phyloP scores from a whole-genome alignment of 2,888 invertebrate genomes.

The Yponomeuta evonymella region DNA sequence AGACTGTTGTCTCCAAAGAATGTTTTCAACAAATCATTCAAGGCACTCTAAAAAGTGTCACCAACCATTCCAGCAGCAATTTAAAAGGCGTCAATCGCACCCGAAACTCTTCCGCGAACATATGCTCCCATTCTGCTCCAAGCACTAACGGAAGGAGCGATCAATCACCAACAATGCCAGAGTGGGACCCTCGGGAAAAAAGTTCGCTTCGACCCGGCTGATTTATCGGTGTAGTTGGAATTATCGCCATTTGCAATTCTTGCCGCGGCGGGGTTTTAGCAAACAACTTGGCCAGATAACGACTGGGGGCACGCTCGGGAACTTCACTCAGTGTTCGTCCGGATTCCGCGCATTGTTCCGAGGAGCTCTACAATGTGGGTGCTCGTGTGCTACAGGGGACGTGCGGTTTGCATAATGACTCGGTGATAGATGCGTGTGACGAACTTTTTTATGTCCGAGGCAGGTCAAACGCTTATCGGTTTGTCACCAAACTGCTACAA shows the following conservation, averaged over 20 bases:
- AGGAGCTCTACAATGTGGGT: background rate
- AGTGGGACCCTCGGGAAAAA: conserved; percentile 63
- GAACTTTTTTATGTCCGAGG: no score
- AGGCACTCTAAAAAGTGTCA: background rate
- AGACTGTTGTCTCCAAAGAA: no score
- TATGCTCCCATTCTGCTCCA: conserved; percentile 47
- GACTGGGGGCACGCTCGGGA: conserved; percentile 31
- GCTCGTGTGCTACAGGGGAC: background rate
- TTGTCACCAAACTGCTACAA: no score
- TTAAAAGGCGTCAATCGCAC: conserved; percentile 18
- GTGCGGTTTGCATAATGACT: background rate
- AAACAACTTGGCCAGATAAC: conserved; percentile 61
- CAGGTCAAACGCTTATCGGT: no score
- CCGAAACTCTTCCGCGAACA: conserved; percentile 42
- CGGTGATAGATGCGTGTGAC: no score
- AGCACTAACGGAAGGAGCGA: conserved; percentile 36
- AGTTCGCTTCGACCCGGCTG: conserved; percentile 60
- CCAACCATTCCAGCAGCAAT: background rate
- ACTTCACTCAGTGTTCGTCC: conserved; percentile 14
- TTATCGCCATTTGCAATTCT: conserved; percentile 76
- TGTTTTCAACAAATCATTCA: no score
- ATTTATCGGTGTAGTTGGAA: conserved; percentile 73
- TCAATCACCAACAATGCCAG: conserved; percentile 66
- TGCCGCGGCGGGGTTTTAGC: conserved; percentile 51
- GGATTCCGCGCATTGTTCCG: conserved; percentile 10